Percentiles rank a stretch among this genome's conserved stretches.
Conservation (phyloP, 1,140 invertebrate genomes). For the Diplogasteroides magnus region DNA sequence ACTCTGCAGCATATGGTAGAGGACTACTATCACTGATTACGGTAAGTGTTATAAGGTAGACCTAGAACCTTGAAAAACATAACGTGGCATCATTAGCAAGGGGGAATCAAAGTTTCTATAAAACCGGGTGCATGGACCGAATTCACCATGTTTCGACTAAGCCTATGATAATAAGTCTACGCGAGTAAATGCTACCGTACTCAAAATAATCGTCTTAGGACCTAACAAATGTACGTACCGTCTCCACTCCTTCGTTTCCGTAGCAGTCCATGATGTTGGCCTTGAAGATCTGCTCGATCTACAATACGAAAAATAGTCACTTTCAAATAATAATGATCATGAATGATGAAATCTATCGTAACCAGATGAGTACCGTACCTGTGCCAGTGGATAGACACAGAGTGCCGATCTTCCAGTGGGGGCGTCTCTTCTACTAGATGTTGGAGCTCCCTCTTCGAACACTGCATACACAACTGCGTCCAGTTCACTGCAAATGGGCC, state of each 20-base stretch:
- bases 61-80: too few species aligned
- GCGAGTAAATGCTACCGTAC: too few species aligned
- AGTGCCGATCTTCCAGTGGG: slow-evolving; percentile 44
- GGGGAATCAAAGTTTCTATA: too few species aligned
- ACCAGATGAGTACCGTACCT: background rate
- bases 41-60: too few species aligned
- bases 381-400: slow-evolving; percentile 37
- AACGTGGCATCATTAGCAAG: too few species aligned
- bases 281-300: slow-evolving; percentile 49
- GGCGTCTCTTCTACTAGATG: slow-evolving; percentile 4
- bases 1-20: too few species aligned
- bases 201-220: too few species aligned
- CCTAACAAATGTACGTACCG: too few species aligned
- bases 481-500: slow-evolving; percentile 14
- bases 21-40: too few species aligned
- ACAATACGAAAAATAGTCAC: slow-evolving; percentile 5
- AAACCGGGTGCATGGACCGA: too few species aligned
- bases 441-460: slow-evolving; percentile 16
- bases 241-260: slow-evolving; percentile 28
- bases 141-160: too few species aligned
- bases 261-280: slow-evolving; percentile 51
- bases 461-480: slow-evolving; percentile 21
- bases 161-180: too few species aligned
- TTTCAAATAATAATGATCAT: slow-evolving; percentile 15
- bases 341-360: slow-evolving; percentile 15